Base-by-base conservation (phyloP, 37 sponge, comb jelly and placozoan species). In the Ephydatia muelleri region DNA sequence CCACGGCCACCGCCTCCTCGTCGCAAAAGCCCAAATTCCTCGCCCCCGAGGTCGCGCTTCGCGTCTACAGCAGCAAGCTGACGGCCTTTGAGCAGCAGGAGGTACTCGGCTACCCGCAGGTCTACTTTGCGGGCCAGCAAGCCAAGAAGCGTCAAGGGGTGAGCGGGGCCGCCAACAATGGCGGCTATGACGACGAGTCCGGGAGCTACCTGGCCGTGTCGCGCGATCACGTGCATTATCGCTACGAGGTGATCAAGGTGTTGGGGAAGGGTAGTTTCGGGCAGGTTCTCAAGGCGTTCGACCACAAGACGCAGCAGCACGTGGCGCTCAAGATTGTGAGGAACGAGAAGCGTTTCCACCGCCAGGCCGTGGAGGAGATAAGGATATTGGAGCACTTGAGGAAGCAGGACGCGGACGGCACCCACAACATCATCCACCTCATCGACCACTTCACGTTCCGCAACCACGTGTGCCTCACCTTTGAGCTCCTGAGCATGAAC, bases 221-320 rank as follows among this genome's bases (percentile, higher is more conserved):
- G 22, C 97, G 95, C 67, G 99, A 98, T 73, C 99, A 98, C 78
- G 85, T 98, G 5, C 83, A 87, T 11, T 98, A 98, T 71, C 88
- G 99, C n/a, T 98, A 90, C 76, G 99, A 98, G 70, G 93, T 98
- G 38, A 73, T 98, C 34, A 96, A 94, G 67, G 87, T 96, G 8
- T 72, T 98, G 27, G 99, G 99, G 0, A 98, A 96, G 84, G 99
- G 99, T 47, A 96, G 97, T 77, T 98, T 98, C 83, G 99, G 99
- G 19, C 99, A 98, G 78, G 99, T 98, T 8, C 70, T 95, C 71
- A 95, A 98, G 89, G 99, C 91, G 11, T 98, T 95, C 80, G 99
- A 98, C 73, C 97, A 98, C 90, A 96, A 96, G 70, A 88, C 86
- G 9, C 97, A 93, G 75, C 84, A 80, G 26, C 93, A 96, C 85